Evolutionary conservation across 2,797 vertebrate genomes (phyloP).

Genomic region (Semaprochilodus insignis): DNA sequence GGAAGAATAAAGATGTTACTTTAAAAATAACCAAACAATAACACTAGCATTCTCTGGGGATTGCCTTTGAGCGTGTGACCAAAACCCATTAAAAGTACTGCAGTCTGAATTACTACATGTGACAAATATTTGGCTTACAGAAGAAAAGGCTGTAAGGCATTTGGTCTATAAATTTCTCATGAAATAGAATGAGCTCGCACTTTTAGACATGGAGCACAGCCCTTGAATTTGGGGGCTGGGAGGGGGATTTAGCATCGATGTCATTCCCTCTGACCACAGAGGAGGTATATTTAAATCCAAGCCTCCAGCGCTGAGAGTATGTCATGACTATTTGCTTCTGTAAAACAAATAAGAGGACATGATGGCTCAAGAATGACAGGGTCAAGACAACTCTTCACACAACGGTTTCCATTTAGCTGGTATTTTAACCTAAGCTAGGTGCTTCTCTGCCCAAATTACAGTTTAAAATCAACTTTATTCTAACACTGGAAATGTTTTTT

Average conservation of each 20-base stretch:
- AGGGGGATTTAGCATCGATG: background rate
- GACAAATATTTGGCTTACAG: constrained; percentile 56
- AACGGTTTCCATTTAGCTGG: background rate
- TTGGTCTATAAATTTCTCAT: constrained; percentile 45
- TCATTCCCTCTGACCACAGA: background rate
- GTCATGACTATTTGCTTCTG: background rate
- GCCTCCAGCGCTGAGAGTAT: background rate
- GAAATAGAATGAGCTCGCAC: background rate
- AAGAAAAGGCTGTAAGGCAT: constrained; percentile 46
- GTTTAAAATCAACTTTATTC: background rate
- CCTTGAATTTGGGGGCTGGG: background rate
- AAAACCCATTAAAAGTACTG: constrained; percentile 36
- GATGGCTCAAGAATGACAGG: background rate
- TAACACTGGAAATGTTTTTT: too few relatives aligned
- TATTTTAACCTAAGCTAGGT: background rate
- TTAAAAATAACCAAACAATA: background rate
- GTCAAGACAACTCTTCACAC: background rate
- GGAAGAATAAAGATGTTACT: background rate
- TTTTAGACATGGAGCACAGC: background rate
- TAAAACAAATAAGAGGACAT: background rate
- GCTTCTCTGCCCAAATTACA: background rate
- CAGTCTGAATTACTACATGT: constrained; percentile 53
- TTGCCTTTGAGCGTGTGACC: background rate
- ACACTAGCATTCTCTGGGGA: background rate
- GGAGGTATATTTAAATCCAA: constrained; percentile 5